Evolutionary conservation across 2,888 invertebrate genomes (phyloP).

Genomic region (Prionchulus punctatus): DNA sequence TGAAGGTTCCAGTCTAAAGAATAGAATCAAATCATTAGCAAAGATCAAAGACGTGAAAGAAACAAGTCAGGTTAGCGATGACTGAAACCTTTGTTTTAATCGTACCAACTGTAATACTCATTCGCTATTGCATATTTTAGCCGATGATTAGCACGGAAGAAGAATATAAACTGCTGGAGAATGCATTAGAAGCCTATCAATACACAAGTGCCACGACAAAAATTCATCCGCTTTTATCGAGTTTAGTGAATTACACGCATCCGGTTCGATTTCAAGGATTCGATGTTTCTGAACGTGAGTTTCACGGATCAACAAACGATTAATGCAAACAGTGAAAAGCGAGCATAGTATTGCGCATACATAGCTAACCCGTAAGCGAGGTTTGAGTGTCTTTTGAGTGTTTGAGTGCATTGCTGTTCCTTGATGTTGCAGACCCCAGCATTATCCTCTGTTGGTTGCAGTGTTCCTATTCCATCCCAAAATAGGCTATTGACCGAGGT

Average conservation of each 20-base stretch:
- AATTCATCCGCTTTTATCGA: conserved; percentile 95
- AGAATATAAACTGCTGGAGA: conserved; percentile 38
- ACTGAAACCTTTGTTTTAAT: not conserved
- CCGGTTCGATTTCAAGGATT: conserved; percentile 97
- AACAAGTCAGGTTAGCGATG: not conserved
- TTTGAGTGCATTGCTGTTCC: no score
- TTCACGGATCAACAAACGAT: conserved; percentile 9
- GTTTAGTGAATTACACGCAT: conserved; percentile 98
- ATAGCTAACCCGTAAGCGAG: no score
- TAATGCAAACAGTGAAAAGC: no score
- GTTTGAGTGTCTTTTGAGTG: no score
- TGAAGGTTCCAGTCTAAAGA: conserved; percentile 18
- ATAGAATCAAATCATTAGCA: conserved; percentile 28
- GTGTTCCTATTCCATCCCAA: no score
- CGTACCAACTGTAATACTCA: not conserved
- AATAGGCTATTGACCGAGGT: no score
- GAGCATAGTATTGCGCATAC: no score
- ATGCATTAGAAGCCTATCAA: conserved; percentile 48
- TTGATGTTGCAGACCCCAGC: no score
- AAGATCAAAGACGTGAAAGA: conserved; percentile 3
- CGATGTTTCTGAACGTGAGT: conserved; percentile 75
- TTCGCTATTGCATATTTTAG: conserved; percentile 20
- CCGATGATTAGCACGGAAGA: conserved; percentile 38
- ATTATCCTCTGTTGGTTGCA: no score
- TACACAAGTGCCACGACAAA: conserved; percentile 96